Evolutionary conservation across 1,140 invertebrate species (phyloP).

Genomic region (Bombus cullumanus): DNA sequence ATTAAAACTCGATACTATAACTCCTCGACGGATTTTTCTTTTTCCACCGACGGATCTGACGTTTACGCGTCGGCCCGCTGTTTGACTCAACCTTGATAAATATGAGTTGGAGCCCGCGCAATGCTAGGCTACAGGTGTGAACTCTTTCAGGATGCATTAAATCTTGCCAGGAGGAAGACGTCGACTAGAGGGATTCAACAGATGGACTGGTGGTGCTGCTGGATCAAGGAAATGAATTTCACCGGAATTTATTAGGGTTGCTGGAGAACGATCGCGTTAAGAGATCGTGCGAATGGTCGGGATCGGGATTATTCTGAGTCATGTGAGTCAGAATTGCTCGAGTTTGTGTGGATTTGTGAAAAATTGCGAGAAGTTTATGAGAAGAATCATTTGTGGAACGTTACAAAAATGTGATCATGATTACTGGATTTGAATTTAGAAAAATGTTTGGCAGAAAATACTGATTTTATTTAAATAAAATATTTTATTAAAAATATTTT

Average conservation of each 20-base stretch:
- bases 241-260: not conserved
- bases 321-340: not conserved
- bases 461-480: no score
- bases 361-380: not conserved
- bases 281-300: not conserved
- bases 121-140: slow-evolving; percentile 27
- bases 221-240: not conserved
- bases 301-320: not conserved
- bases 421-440: not conserved
- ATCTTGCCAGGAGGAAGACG: slow-evolving; percentile 22
- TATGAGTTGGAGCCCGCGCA: not conserved
- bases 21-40: not conserved
- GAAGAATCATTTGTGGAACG: not conserved
- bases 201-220: not conserved
- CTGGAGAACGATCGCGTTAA: not conserved
- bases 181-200: no score
- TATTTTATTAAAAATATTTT: no score
- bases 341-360: not conserved
- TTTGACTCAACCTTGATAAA: slow-evolving; percentile 40
- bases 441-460: not conserved
- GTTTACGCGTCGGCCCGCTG: slow-evolving; percentile 18
- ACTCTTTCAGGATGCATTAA: slow-evolving; percentile 41
- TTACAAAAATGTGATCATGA: not conserved
- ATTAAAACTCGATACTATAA: slow-evolving; percentile 54
- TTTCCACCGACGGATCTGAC: not conserved